Percentiles rank a stretch among this genome's conserved stretches.
phyloP scores from a whole-genome alignment of 2,888 invertebrate species.

The Caenorhabditis sp. region DNA sequence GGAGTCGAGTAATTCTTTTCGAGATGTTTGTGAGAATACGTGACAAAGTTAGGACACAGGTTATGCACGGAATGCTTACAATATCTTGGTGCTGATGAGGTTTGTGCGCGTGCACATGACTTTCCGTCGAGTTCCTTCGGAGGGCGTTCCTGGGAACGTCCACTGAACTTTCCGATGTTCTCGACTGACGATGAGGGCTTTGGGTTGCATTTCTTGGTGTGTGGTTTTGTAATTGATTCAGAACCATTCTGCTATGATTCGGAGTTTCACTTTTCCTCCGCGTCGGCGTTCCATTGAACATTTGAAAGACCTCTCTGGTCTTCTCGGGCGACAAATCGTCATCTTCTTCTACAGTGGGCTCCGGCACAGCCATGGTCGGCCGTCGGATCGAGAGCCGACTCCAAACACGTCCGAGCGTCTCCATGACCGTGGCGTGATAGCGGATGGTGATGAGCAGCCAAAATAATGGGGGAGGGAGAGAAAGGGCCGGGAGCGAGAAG shows the following conservation, averaged over 20 bases:
- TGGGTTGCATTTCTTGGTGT: slow-evolving; percentile 37
- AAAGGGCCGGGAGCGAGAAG: slow-evolving; percentile 13
- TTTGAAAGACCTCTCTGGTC: slow-evolving; percentile 66
- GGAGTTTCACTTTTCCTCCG: slow-evolving; percentile 38
- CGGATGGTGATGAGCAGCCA: slow-evolving; percentile 26
- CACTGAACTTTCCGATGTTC: slow-evolving; percentile 37
- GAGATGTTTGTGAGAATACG: background rate
- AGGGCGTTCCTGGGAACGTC: slow-evolving; percentile 25
- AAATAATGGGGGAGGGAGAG: slow-evolving; percentile 27
- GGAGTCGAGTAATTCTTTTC: no score
- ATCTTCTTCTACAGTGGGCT: slow-evolving; percentile 28
- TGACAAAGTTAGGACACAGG: background rate
- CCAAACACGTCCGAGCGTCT: slow-evolving; percentile 64
- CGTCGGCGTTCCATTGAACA: slow-evolving; percentile 59
- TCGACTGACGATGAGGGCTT: slow-evolving; percentile 34
- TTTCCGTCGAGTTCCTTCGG: slow-evolving; percentile 47
- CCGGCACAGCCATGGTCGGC: slow-evolving; percentile 37
- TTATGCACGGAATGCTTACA: slow-evolving; percentile 46
- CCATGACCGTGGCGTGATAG: slow-evolving; percentile 56
- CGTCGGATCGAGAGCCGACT: slow-evolving; percentile 62
- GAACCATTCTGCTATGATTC: slow-evolving; percentile 23
- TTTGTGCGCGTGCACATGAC: slow-evolving; percentile 34
- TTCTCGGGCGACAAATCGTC: slow-evolving; percentile 60
- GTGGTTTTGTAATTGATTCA: slow-evolving; percentile 49
- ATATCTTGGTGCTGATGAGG: slow-evolving; percentile 39